Evolutionary conservation across 1,140 invertebrate genomes (phyloP), one percentile per base, ranked within the genome.

Genomic region (Drosophila albomicans): DNA sequence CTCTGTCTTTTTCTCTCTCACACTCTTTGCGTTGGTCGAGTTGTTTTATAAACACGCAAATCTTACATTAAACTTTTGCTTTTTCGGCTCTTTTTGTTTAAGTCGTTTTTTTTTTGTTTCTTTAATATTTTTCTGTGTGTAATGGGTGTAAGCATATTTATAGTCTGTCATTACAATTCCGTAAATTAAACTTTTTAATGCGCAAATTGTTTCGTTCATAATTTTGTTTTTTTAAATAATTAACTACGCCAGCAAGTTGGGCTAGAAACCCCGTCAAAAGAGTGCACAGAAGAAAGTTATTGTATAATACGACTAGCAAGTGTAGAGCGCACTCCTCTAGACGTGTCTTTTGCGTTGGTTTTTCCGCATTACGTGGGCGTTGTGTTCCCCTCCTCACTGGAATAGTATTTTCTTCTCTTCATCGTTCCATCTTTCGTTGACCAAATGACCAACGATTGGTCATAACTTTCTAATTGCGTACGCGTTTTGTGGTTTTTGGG

Each of bases 131-230:
- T 0, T 25, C 20, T 69, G 62, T 68, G 70, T 38, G 45, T 87
- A 87, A 87, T 87, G 85, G 84, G 77, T 84, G 85, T 81, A 88
- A 84, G 84, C 64, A 70, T 80, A 87, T 88, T 87, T 89, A 88
- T 80, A 79, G 85, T 52, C 80, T 89, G 84, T 89, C 84, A 84
- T 87, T 87, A 87, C 70, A 80, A 84, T 88, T 84, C 81, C 81
- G 80, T 84, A 88, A 89, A 88, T 84, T 88, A 84, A 89, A 72
- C 81, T 89, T 89, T 87, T 88, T 88, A 88, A 89, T 88, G 84
- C 85, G 85, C 87, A 84, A 88, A 88, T 89, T 89, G 74, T 79
- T 89, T 74, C 41, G 51, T 65, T 80, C 75, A 82, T 87, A 82
- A 86, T 67, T 58, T 62, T 75, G 72, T 85, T 77, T 87, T 87